Conservation (phyloP, 2,888 invertebrate genomes). For the Chrysotoxum bicinctum region DNA sequence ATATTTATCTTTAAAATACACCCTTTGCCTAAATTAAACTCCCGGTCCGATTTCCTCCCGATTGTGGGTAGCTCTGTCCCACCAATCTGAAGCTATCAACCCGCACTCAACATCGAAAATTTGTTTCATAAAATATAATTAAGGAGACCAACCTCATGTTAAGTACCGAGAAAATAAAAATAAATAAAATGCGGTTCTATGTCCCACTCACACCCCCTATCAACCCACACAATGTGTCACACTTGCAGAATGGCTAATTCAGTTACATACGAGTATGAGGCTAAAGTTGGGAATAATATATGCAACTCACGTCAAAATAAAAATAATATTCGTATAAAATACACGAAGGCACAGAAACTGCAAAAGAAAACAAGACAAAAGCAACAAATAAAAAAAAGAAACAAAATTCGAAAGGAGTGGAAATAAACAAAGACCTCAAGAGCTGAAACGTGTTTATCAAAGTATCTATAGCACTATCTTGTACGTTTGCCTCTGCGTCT, state of each 20-base stretch:
- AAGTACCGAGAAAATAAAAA: not conserved
- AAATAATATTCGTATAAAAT: not conserved
- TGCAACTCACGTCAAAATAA: not conserved
- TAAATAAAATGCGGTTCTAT: not conserved
- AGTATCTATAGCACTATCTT: too few species aligned
- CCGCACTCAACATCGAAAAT: not conserved
- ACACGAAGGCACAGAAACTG: not conserved
- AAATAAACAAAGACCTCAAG: constrained; percentile 1
- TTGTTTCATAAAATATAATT: not conserved
- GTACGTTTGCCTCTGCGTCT: not conserved
- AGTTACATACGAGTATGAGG: not conserved
- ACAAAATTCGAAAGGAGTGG: not conserved
- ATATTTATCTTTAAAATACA: not conserved
- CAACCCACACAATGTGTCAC: constrained; percentile 5
- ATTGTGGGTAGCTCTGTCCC: not conserved
- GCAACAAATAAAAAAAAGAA: too few species aligned
- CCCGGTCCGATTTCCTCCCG: not conserved
- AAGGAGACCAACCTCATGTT: not conserved
- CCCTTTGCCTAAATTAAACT: not conserved
- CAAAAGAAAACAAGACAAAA: not conserved
- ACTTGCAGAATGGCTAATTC: not conserved
- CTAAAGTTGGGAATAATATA: not conserved
- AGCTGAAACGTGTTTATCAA: not conserved
- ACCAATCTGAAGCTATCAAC: not conserved
- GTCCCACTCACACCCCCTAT: not conserved